A percentile compares a stretch with the other conserved stretches of the same genome.
These are phyloP conservation scores for Mesoligia furuncula DNA, from an alignment of 2,888 invertebrate genomes.

Conservation along the genomic window DNA sequence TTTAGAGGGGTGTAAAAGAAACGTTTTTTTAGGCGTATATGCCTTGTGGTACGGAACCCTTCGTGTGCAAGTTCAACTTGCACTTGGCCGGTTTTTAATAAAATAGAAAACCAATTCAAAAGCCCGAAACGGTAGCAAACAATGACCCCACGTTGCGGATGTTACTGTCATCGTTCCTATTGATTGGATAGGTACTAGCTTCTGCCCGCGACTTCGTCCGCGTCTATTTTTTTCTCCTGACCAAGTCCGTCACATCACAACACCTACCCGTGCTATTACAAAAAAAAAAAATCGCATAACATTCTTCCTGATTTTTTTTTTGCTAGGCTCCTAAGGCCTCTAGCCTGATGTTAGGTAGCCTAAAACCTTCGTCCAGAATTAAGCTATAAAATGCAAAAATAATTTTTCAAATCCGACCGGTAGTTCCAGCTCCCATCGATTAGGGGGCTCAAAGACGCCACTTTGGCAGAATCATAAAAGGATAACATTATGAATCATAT, in stretches of 20 bases:
- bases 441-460: too few species aligned
- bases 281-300: too few species aligned
- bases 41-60: too few species aligned
- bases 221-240: background rate
- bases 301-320: background rate
- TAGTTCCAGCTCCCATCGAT: background rate
- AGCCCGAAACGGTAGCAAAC: slow-evolving; percentile 4
- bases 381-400: background rate
- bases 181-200: slow-evolving; percentile 47
- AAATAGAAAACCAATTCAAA: background rate
- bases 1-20: too few species aligned
- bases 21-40: too few species aligned
- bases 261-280: background rate
- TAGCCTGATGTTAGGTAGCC: too few species aligned
- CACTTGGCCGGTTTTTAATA: background rate
- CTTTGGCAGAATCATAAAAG: too few species aligned
- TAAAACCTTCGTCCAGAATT: background rate
- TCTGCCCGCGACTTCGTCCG: background rate
- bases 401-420: background rate
- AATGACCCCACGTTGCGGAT: slow-evolving; percentile 5
- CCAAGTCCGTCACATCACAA: background rate
- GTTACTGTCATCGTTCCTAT: slow-evolving; percentile 42
- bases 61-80: too few species aligned
- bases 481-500: too few species aligned
- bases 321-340: too few species aligned